Evolutionary conservation across 2,113 vertebrate species (phyloP), one percentile per base, ranked within the genome.

Genomic region (sheep (Ovis aries)): DNA sequence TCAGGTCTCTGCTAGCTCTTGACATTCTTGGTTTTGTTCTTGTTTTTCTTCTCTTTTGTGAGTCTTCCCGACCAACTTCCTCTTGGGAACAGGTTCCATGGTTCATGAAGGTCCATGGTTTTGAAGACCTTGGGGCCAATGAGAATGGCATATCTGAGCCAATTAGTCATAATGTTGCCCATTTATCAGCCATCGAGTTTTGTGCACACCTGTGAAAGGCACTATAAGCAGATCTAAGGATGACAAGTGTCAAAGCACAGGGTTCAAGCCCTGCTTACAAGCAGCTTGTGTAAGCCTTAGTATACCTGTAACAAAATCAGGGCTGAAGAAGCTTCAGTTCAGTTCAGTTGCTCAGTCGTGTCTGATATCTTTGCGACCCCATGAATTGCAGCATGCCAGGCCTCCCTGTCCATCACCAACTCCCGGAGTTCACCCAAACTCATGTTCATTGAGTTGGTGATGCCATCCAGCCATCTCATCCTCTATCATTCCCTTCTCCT

Each of bases 381-480:
- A 62, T 33, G 14, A 33, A 62, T 7, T 0, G 0, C 29, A 33
- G 29, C 60, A 31, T 0, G 0, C 29, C 1, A 62, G 29, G 60
- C 60, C 59, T 62, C 59, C 29, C 59, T 62, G 59, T 15, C 59
- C 59, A 31, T 62, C 59, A 62, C 29, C 60, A 62, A 15, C 60
- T 62, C 29, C 13, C 3, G 0, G 6, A 31, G 29, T 31, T 62
- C 60, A 62, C 60, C 0, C 60, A 62, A 3, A 31, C 13, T 62
- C 29, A 31, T 15, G 60, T 62, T 31, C 29, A 62, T 31, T 0
- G 6, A 62, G 60, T 62, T 31, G 29, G 13, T 62, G 29, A 62
- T 62, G 29, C 29, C 60, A 62, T 62, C 59, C 29, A 62, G 29
- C 59, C 29, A 31, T 62, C 59, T 62, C 59, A 62, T 62, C 13